Percentiles rank a stretch among this genome's conserved stretches.
Evolutionary conservation across 2,113 vertebrate genomes (phyloP).

Genomic region (Menidia beryllina): DNA sequence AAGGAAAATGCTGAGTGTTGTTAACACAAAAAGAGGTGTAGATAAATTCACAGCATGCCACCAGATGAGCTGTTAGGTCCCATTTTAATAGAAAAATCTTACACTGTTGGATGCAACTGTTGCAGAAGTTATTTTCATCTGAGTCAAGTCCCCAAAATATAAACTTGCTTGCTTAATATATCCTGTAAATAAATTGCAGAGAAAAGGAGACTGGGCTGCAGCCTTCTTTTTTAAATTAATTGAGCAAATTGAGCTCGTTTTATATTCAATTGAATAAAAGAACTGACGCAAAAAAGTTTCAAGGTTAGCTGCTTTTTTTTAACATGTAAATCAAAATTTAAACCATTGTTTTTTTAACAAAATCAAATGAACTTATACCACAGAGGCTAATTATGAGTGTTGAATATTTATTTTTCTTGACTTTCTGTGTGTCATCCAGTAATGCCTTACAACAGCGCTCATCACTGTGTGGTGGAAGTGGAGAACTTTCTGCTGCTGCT

Average conservation of each 20-base stretch:
- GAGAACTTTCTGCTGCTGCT: conserved; percentile 98
- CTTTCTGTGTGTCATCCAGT: conserved; percentile 84
- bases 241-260: too few species aligned
- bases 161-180: not conserved
- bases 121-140: not conserved
- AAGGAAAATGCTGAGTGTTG: conserved; percentile 9
- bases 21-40: conserved; percentile 1
- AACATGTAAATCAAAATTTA: too few species aligned
- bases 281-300: too few species aligned
- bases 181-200: not conserved
- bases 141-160: conserved; percentile 10
- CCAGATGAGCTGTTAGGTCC: not conserved
- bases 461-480: conserved; percentile 98
- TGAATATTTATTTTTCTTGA: too few species aligned
- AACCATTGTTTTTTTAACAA: too few species aligned
- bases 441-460: conserved; percentile 99
- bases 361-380: too few species aligned
- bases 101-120: not conserved
- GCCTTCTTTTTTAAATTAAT: not conserved
- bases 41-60: not conserved
- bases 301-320: too few species aligned
- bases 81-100: not conserved
- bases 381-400: too few species aligned
- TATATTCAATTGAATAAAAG: too few species aligned
- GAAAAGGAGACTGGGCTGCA: conserved; percentile 2